These are phyloP conservation scores for Tanypteryx hageni DNA, from an alignment of 2,888 invertebrate species.

Conservation along the genomic window DNA sequence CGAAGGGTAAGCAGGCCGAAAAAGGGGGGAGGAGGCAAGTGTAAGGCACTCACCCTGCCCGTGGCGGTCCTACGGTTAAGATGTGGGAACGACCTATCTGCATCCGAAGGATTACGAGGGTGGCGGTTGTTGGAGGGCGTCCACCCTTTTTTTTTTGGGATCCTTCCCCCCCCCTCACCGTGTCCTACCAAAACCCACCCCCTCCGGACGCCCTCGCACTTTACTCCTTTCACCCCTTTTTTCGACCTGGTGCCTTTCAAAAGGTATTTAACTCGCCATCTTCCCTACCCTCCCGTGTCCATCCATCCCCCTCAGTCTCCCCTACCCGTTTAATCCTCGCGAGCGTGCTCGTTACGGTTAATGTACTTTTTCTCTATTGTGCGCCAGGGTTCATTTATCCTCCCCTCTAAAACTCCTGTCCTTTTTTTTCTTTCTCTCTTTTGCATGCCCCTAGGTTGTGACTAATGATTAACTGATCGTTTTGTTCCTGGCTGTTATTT, in stretches of 20 bases:
- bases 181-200: no score
- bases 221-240: not conserved
- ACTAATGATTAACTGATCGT: not conserved
- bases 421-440: not conserved
- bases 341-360: not conserved
- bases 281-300: no score
- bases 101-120: not conserved
- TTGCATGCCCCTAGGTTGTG: not conserved
- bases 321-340: not conserved
- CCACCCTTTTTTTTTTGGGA: no score
- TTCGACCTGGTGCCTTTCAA: not conserved
- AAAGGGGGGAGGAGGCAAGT: not conserved
- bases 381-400: not conserved
- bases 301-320: no score
- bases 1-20: no score
- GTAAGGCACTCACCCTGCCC: not conserved
- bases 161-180: no score
- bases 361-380: not conserved
- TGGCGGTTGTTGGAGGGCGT: not conserved
- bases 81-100: not conserved
- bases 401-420: not conserved
- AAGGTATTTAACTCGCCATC: not conserved
- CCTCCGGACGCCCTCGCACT: not conserved
- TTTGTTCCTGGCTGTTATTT: not conserved
- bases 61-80: not conserved